A percentile compares a stretch with the other conserved stretches of the same genome.
These are phyloP conservation scores for Cephus nigrinus DNA, from an alignment of 2,888 invertebrate species.

Conservation along the genomic window DNA sequence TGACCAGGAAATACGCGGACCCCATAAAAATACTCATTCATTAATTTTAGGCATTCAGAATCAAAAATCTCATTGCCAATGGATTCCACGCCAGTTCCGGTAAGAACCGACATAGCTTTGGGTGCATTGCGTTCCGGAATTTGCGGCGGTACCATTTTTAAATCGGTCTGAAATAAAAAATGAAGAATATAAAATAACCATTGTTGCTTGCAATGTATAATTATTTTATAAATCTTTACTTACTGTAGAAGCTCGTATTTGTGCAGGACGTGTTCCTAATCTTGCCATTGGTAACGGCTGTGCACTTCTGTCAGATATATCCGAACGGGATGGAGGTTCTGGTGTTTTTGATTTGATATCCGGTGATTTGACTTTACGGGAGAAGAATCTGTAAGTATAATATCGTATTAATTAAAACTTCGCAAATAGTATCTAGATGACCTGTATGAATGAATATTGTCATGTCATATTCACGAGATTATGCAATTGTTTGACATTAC, in stretches of 20 bases:
- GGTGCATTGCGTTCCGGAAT: slow-evolving; percentile 75
- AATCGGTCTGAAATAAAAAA: slow-evolving; percentile 69
- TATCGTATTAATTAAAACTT: slow-evolving; percentile 6
- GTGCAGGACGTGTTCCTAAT: slow-evolving; percentile 52
- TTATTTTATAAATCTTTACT: slow-evolving; percentile 24
- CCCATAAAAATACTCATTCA: slow-evolving; percentile 98
- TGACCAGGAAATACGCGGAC: slow-evolving; percentile 92
- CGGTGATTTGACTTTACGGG: slow-evolving; percentile 76
- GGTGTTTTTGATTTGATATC: slow-evolving; percentile 76
- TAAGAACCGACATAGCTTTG: slow-evolving; percentile 77
- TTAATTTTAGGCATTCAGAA: slow-evolving; percentile 85
- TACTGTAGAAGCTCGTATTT: slow-evolving; percentile 63
- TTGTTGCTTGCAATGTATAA: not conserved
- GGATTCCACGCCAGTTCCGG: slow-evolving; percentile 79
- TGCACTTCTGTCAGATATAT: slow-evolving; percentile 52
- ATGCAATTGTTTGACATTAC: not conserved
- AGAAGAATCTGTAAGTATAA: slow-evolving; percentile 78
- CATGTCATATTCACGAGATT: not conserved
- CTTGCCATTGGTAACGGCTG: slow-evolving; percentile 42
- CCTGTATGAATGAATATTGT: not conserved
- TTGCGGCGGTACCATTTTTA: slow-evolving; percentile 74
- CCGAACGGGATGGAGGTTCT: slow-evolving; percentile 71
- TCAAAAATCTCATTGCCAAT: slow-evolving; percentile 91
- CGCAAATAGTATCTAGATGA: slow-evolving; percentile 3
- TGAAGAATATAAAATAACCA: not conserved